These are phyloP conservation scores for Saturnia pavonia DNA, from an alignment of 2,888 invertebrate species.

Conservation along the genomic window DNA sequence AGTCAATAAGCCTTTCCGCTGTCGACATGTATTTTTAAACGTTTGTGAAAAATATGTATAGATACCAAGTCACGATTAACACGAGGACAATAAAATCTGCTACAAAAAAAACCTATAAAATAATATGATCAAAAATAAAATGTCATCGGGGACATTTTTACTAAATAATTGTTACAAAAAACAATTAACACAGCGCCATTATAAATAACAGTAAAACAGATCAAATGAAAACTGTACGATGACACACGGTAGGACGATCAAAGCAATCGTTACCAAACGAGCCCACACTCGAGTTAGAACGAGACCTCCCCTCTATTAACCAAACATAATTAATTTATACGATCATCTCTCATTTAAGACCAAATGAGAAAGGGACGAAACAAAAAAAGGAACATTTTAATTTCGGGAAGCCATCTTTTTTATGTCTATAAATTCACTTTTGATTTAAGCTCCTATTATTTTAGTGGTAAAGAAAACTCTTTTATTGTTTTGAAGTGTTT, in stretches of 20 bases:
- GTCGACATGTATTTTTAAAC: too few species aligned
- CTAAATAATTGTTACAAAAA: slow-evolving; percentile 22
- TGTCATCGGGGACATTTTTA: neutral
- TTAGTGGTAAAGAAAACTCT: slow-evolving; percentile 46
- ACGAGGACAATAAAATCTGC: too few species aligned
- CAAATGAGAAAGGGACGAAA: slow-evolving; percentile 32
- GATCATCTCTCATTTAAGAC: slow-evolving; percentile 46
- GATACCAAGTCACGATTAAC: too few species aligned
- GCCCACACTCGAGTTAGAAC: slow-evolving; percentile 12
- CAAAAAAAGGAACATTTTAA: slow-evolving; percentile 35
- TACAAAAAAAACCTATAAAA: neutral
- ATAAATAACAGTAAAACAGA: slow-evolving; percentile 6
- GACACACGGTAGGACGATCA: slow-evolving; percentile 13
- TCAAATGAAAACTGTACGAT: slow-evolving; percentile 5
- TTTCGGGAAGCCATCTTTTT: slow-evolving; percentile 44
- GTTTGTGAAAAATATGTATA: too few species aligned
- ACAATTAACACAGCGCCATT: slow-evolving; percentile 19
- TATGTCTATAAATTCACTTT: slow-evolving; percentile 48
- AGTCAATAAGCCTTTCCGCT: too few species aligned
- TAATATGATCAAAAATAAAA: neutral
- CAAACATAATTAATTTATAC: slow-evolving; percentile 77
- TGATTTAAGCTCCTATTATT: slow-evolving; percentile 65
- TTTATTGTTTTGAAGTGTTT: slow-evolving; percentile 46
- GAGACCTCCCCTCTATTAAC: slow-evolving; percentile 49
- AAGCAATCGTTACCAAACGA: slow-evolving; percentile 17